Percentiles rank a stretch among this genome's conserved stretches.
These are phyloP conservation scores for Melitaea cinxia DNA, from an alignment of 1,140 invertebrate genomes.

Conservation along the genomic window DNA sequence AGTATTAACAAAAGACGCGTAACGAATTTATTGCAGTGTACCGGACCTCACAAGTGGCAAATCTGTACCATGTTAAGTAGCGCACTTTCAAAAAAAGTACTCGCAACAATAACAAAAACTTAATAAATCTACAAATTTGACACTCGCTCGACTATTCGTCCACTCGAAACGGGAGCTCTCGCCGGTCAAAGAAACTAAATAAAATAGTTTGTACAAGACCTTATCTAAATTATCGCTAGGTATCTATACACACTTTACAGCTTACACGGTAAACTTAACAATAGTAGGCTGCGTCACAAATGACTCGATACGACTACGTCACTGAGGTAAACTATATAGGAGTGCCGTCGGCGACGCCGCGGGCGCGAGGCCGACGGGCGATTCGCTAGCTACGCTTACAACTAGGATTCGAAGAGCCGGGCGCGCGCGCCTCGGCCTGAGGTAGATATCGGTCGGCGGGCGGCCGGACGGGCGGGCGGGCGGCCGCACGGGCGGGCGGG, in stretches of 20 bases:
- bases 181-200: slow-evolving; percentile 53
- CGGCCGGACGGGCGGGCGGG: slow-evolving; percentile 24
- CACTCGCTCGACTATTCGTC: slow-evolving; percentile 35
- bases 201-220: slow-evolving; percentile 73
- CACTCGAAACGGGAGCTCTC: slow-evolving; percentile 22
- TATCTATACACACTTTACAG: slow-evolving; percentile 72
- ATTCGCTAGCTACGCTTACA: slow-evolving; percentile 76
- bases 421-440: slow-evolving; percentile 54
- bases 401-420: slow-evolving; percentile 75
- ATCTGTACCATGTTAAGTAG: slow-evolving; percentile 21
- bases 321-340: slow-evolving; percentile 79
- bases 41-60: slow-evolving; percentile 6
- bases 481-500: slow-evolving; percentile 33
- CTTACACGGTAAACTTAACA: slow-evolving; percentile 74
- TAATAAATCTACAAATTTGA: slow-evolving; percentile 38
- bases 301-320: slow-evolving; percentile 73
- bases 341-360: slow-evolving; percentile 47
- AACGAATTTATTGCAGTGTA: slow-evolving; percentile 8
- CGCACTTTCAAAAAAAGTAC: slow-evolving; percentile 49
- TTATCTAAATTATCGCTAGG: slow-evolving; percentile 50
- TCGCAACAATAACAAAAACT: slow-evolving; percentile 51
- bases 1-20: slow-evolving; percentile 62
- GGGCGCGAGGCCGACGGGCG: slow-evolving; percentile 48
- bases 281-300: slow-evolving; percentile 79
- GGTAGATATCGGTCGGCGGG: slow-evolving; percentile 55